These are phyloP conservation scores for Molanna angustata DNA, from an alignment of 2,888 invertebrate species.

Conservation along the genomic window DNA sequence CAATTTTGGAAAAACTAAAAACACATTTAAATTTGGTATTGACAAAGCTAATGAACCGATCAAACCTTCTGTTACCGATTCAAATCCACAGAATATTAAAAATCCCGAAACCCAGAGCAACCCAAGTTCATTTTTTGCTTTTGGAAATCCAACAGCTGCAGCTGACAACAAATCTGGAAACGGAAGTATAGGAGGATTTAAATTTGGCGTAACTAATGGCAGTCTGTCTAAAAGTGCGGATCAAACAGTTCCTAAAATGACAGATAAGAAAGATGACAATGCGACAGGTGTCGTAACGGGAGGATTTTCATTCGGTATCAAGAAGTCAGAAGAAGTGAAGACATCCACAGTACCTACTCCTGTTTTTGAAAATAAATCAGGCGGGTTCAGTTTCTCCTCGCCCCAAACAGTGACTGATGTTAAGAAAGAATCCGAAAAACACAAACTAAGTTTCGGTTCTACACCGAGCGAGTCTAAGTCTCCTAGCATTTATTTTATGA, in stretches of 20 bases:
- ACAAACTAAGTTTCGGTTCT: too few species aligned
- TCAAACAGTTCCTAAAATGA: neutral
- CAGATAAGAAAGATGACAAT: conserved; percentile 9
- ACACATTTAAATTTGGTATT: conserved; percentile 51
- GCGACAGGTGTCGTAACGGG: conserved; percentile 1
- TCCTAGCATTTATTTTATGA: too few species aligned
- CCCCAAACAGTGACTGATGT: conserved; percentile 6
- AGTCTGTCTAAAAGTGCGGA: conserved; percentile 1
- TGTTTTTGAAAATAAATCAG: conserved; percentile 9
- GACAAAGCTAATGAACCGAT: conserved; percentile 40
- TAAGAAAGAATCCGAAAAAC: conserved; percentile 8
- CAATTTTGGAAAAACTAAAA: conserved; percentile 34
- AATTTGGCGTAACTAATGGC: conserved; percentile 37
- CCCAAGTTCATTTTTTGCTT: conserved; percentile 41
- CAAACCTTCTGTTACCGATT: conserved; percentile 2
- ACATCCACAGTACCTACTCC: neutral
- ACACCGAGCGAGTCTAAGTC: too few species aligned
- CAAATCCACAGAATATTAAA: conserved; percentile 43
- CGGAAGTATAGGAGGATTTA: conserved; percentile 33
- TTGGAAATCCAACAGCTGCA: conserved; percentile 38
- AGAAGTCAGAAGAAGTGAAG: conserved; percentile 27
- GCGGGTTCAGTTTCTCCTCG: conserved; percentile 13
- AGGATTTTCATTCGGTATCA: conserved; percentile 31
- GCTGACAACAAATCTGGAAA: conserved; percentile 9
- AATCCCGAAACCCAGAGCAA: conserved; percentile 37